Evolutionary conservation across 2,888 invertebrate genomes (phyloP), one percentile per base, ranked within the genome.

Genomic region (Acleris holmiana): DNA sequence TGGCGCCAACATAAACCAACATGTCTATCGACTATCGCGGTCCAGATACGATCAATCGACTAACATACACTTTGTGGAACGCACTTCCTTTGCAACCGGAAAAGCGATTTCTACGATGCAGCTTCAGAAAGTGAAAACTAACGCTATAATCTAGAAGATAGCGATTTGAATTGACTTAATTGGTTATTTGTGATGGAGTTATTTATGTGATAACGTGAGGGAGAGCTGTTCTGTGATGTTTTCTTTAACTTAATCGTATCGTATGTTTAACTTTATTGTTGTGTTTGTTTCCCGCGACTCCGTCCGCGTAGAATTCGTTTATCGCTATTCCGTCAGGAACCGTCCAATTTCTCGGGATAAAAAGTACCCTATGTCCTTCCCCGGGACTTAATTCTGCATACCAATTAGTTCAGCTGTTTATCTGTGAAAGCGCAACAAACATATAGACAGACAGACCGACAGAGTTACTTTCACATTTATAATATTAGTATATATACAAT

Each of bases 71-170:
- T 65, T 54, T 54, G 49, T 55, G 35, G 60, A 56, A 56, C 56
- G 49, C 60, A 60, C 47, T 64, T 64, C 67, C 58, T 55, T 47
- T 64, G 41, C 23, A 46, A 56, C 67, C 51, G 65, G 65, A 65
- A 65, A 65, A 60, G 49, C 44, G 48, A 29, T 35, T 50, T 60
- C 65, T 55, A 55, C 58, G 50, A 50, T 41, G 15, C 54, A 59
- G 49, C 49, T 48, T 40, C 41, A 54, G 65, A 65, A 60, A 65
- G 65, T 60, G 65, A 65, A 65, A 65, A 60, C 60, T 35, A 29
- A 53, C 51, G 51, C 51, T 63, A 51, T 63, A 53, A 23, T 25
- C 10, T 35, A 13, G 35, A 13, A 58, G 64, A 64, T 54, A 64
- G 25, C 40, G 50, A 19, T 35, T 18, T 23, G 35, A 58, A 29